Evolutionary conservation across 2,113 vertebrate genomes (phyloP).

Genomic region (Notechis scutatus): DNA sequence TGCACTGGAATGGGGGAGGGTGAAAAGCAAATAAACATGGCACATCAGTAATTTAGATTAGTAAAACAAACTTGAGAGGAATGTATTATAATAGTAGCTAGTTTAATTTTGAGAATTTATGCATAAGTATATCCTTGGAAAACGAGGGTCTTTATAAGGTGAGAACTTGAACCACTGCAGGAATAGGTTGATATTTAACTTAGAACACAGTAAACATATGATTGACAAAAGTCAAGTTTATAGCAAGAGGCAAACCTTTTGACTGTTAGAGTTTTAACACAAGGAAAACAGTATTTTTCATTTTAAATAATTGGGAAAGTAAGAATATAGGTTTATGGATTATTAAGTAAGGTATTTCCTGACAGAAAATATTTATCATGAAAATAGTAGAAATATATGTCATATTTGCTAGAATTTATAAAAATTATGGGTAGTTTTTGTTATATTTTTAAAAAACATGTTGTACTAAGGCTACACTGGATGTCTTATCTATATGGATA

Average conservation of each 20-base stretch:
- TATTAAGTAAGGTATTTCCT: slow-evolving; percentile 21
- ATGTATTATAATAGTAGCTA: slow-evolving; percentile 3
- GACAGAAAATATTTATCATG: slow-evolving; percentile 44
- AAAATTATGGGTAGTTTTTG: not conserved
- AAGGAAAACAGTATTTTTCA: slow-evolving; percentile 80
- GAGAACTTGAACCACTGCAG: slow-evolving; percentile 44
- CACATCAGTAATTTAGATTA: not conserved
- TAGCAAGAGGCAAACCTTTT: slow-evolving; percentile 63
- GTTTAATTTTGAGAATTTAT: not conserved
- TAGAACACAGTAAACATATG: slow-evolving; percentile 39
- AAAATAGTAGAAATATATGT: slow-evolving; percentile 47
- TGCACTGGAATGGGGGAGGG: slow-evolving; percentile 15
- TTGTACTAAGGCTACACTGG: slow-evolving; percentile 56
- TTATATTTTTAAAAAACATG: slow-evolving; percentile 31
- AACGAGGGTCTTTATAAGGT: not conserved
- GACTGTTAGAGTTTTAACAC: slow-evolving; percentile 64
- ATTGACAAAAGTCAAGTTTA: slow-evolving; percentile 68
- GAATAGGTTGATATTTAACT: slow-evolving; percentile 30
- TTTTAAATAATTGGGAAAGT: slow-evolving; percentile 54
- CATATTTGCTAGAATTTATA: slow-evolving; percentile 24
- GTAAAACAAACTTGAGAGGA: not conserved
- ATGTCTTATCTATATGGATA: slow-evolving; percentile 66
- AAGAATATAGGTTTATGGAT: slow-evolving; percentile 56
- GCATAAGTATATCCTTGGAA: not conserved
- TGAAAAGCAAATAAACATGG: slow-evolving; percentile 18